These are phyloP conservation scores for Noctilio leporinus DNA, from an alignment of 2,113 vertebrate species.

Conservation along the genomic window DNA sequence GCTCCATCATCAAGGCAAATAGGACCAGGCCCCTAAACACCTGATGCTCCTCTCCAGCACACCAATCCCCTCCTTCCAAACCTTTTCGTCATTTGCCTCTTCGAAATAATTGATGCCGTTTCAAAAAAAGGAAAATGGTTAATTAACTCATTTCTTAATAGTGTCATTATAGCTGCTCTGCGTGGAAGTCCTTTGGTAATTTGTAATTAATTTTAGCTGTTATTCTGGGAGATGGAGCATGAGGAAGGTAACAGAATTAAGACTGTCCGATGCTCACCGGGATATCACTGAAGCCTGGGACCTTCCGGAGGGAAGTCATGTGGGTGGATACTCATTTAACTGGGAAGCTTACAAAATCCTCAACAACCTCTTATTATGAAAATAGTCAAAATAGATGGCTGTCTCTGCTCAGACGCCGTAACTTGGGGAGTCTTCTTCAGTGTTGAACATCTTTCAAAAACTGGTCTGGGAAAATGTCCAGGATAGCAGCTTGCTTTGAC, in stretches of 20 bases:
- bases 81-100: not conserved
- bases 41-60: too few relatives aligned
- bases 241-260: not conserved
- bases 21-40: not conserved
- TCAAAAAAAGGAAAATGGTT: not conserved
- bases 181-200: not conserved
- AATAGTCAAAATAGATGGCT: not conserved
- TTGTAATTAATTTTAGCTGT: not conserved
- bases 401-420: not conserved
- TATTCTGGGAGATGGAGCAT: not conserved
- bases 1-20: accelerated
- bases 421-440: not conserved
- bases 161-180: not conserved
- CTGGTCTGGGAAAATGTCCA: not conserved
- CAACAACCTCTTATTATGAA: not conserved
- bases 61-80: not conserved
- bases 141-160: not conserved
- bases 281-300: not conserved
- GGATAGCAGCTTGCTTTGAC: not conserved
- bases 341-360: not conserved
- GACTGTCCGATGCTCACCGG: not conserved
- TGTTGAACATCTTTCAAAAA: not conserved
- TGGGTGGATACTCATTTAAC: not conserved
- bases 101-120: not conserved
- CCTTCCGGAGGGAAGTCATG: not conserved